These are phyloP conservation scores for Batillaria attramentaria DNA, from an alignment of 1,140 invertebrate genomes.

Conservation along the genomic window DNA sequence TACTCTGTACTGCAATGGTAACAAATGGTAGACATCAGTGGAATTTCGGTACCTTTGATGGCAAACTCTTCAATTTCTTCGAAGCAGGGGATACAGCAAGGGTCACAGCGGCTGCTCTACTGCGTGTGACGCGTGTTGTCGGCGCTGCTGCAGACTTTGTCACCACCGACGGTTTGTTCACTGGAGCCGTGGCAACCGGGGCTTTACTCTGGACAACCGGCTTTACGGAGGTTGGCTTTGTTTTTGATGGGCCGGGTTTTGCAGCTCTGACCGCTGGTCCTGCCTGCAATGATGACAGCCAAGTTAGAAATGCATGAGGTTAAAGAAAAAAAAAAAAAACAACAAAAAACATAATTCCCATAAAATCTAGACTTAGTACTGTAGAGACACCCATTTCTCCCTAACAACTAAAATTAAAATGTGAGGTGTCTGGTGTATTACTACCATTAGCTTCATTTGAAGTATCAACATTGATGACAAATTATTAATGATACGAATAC, in stretches of 20 bases:
- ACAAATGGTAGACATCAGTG: not conserved
- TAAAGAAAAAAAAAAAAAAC: not conserved
- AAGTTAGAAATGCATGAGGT: not conserved
- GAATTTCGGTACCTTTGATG: not conserved
- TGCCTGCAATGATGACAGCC: not conserved
- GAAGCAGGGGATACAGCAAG: not conserved
- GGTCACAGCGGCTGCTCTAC: not conserved
- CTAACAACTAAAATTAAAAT: not conserved
- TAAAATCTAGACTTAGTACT: not conserved
- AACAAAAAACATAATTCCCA: not conserved
- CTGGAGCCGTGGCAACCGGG: no score
- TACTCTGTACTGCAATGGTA: not conserved
- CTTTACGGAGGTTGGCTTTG: not conserved
- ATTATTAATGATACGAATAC: no score
- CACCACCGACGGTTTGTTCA: not conserved
- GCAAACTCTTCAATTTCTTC: not conserved
- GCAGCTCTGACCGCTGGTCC: not conserved
- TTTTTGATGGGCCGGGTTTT: not conserved
- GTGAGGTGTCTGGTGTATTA: not conserved
- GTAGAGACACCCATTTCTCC: not conserved
- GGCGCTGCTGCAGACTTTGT: not conserved
- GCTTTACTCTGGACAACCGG: not conserved
- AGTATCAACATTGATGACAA: no score
- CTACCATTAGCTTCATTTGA: no score
- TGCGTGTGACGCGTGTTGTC: not conserved